These are phyloP conservation scores for Melanchra persicariae DNA, from an alignment of 2,888 invertebrate genomes.

Conservation along the genomic window DNA sequence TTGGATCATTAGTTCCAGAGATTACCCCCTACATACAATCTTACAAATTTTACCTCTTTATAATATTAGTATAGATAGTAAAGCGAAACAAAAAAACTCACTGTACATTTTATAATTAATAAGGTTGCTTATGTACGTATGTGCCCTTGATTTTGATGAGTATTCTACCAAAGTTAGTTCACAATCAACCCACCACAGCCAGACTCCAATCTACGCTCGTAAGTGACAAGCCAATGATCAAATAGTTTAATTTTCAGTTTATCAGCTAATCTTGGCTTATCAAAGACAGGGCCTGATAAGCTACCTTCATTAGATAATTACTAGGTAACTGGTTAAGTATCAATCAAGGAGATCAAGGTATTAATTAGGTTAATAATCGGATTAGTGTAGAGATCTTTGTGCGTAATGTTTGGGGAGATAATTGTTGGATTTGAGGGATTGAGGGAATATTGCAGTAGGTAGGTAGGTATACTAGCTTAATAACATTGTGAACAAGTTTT, in stretches of 20 bases:
- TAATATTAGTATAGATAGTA: too few relatives aligned
- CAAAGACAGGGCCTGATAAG: constrained; percentile 47
- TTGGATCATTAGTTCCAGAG: too few relatives aligned
- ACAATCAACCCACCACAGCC: not conserved
- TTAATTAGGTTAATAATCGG: constrained; percentile 58
- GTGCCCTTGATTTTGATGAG: not conserved
- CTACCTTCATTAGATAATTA: constrained; percentile 53
- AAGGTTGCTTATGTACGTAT: too few relatives aligned
- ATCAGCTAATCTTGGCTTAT: constrained; percentile 50
- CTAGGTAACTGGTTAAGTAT: constrained; percentile 43
- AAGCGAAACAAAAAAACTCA: too few relatives aligned
- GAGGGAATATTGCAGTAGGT: not conserved
- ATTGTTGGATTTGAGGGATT: constrained; percentile 13
- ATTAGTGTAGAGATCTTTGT: constrained; percentile 39
- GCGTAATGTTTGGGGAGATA: constrained; percentile 12
- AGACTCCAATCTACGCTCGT: not conserved
- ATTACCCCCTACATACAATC: too few relatives aligned
- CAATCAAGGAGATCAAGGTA: constrained; percentile 54
- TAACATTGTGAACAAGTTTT: too few relatives aligned
- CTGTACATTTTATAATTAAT: too few relatives aligned
- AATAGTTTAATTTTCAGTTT: constrained; percentile 43
- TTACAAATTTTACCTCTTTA: too few relatives aligned
- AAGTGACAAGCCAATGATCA: constrained; percentile 25
- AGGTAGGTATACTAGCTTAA: too few relatives aligned
- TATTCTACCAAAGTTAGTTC: not conserved